These are phyloP conservation scores for Caenorhabditis auriculariae DNA, from an alignment of 2,888 invertebrate genomes.

Conservation along the genomic window DNA sequence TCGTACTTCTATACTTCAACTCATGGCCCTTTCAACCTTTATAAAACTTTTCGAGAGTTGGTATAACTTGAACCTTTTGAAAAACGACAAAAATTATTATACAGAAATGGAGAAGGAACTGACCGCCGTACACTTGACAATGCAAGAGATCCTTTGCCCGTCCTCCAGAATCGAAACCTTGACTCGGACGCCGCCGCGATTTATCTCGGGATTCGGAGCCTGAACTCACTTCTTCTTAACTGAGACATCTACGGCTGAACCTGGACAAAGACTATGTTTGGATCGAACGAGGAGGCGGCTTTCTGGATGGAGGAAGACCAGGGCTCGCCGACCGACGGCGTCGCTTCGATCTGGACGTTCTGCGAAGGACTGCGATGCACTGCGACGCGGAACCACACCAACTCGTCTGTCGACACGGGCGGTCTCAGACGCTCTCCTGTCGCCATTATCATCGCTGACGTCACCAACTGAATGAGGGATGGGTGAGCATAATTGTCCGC, in stretches of 20 bases:
- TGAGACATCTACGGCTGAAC: conserved; percentile 7
- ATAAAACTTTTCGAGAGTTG: no score
- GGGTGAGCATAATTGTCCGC: background rate
- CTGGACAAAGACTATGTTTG: conserved; percentile 55
- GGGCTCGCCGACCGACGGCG: conserved; percentile 38
- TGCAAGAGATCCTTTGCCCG: conserved; percentile 18
- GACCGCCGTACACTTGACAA: conserved; percentile 33
- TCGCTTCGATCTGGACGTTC: conserved; percentile 49
- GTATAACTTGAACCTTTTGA: background rate
- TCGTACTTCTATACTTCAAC: no score
- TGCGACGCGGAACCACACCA: conserved; percentile 58
- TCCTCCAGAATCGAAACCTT: conserved; percentile 28
- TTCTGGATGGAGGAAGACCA: conserved; percentile 53
- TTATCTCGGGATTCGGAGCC: conserved; percentile 36
- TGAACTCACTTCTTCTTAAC: background rate
- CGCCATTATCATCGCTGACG: conserved; percentile 36
- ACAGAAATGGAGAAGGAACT: background rate
- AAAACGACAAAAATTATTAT: background rate
- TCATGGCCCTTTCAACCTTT: no score
- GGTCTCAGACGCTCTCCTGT: conserved; percentile 32
- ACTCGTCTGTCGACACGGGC: conserved; percentile 36
- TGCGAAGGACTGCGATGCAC: conserved; percentile 18
- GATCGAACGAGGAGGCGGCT: conserved; percentile 57
- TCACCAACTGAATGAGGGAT: conserved; percentile 36
- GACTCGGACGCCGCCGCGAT: conserved; percentile 30